Percentiles rank a stretch among this genome's conserved stretches.
phyloP scores from a whole-genome alignment of 2,113 vertebrate genomes.

The Reinhardtius hippoglossoides region DNA sequence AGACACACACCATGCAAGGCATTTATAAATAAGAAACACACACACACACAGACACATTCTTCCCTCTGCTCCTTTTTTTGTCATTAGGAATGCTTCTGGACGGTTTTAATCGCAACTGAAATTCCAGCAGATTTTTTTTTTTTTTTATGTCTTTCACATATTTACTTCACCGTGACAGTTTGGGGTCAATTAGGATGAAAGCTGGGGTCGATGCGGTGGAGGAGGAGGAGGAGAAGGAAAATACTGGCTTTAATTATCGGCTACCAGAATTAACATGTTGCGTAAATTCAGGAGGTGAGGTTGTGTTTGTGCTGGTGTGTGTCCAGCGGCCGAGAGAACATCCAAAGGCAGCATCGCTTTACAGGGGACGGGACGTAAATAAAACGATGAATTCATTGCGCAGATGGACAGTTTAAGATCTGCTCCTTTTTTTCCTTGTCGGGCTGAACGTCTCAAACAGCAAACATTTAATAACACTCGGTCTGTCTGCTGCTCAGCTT shows the following conservation, averaged over 20 bases:
- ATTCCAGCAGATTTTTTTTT: constrained; percentile 40
- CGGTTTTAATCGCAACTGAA: constrained; percentile 35
- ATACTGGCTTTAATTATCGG: constrained; percentile 65
- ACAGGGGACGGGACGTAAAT: constrained; percentile 10
- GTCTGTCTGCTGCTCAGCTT: constrained; percentile 26
- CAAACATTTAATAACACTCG: constrained; percentile 25
- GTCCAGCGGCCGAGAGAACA: constrained; percentile 24
- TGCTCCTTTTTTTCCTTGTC: neutral
- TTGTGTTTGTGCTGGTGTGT: constrained; percentile 32
- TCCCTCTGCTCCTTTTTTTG: constrained; percentile 39
- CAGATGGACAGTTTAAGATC: constrained; percentile 20
- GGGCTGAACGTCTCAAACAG: constrained; percentile 17
- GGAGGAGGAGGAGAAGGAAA: neutral
- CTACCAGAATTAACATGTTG: constrained; percentile 50
- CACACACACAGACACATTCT: constrained; percentile 37
- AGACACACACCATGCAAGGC: constrained; percentile 31
- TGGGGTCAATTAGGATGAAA: constrained; percentile 72
- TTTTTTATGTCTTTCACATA: constrained; percentile 46
- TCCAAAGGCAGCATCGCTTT: neutral
- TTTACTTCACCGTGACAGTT: constrained; percentile 70
- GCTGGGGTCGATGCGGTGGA: constrained; percentile 14
- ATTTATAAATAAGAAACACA: constrained; percentile 45
- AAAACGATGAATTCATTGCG: constrained; percentile 2
- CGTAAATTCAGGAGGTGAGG: constrained; percentile 33
- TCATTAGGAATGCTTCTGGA: constrained; percentile 54